Conservation (phyloP, 2,797 vertebrate genomes). For the Apogon talboti region DNA sequence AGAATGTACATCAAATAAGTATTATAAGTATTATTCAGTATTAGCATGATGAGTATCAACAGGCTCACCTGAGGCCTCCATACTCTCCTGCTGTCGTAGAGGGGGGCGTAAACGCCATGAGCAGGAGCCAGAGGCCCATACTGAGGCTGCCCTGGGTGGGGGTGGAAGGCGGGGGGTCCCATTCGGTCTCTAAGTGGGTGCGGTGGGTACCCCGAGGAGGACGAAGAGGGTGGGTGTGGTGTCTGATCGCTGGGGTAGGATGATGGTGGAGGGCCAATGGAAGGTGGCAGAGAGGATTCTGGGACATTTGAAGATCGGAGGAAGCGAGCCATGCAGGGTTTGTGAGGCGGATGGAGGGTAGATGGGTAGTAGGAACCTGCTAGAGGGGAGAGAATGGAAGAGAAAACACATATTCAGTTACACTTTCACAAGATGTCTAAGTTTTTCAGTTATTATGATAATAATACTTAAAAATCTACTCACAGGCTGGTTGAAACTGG, state of each 20-base stretch:
- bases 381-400: constrained; percentile 25
- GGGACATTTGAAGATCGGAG: constrained; percentile 90
- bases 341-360: constrained; percentile 82
- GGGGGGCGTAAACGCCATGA: constrained; percentile 93
- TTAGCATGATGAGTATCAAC: background rate
- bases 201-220: constrained; percentile 83
- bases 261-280: constrained; percentile 81
- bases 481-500: constrained; percentile 89
- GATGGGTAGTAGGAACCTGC: constrained; percentile 90
- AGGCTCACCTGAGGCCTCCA: constrained; percentile 89
- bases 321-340: constrained; percentile 91
- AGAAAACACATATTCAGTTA: background rate
- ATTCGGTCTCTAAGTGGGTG: constrained; percentile 78
- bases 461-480: constrained; percentile 54
- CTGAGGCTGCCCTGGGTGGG: constrained; percentile 82
- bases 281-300: constrained; percentile 90
- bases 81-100: constrained; percentile 95
- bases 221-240: constrained; percentile 87
- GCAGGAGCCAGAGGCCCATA: constrained; percentile 88
- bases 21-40: background rate
- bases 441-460: no score
- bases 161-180: constrained; percentile 84
- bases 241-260: constrained; percentile 81
- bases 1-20: background rate
- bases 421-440: background rate